A percentile compares a stretch with the other conserved stretches of the same genome.
Conservation (phyloP, 2,113 vertebrate genomes). For the Eulemur rufifrons region DNA sequence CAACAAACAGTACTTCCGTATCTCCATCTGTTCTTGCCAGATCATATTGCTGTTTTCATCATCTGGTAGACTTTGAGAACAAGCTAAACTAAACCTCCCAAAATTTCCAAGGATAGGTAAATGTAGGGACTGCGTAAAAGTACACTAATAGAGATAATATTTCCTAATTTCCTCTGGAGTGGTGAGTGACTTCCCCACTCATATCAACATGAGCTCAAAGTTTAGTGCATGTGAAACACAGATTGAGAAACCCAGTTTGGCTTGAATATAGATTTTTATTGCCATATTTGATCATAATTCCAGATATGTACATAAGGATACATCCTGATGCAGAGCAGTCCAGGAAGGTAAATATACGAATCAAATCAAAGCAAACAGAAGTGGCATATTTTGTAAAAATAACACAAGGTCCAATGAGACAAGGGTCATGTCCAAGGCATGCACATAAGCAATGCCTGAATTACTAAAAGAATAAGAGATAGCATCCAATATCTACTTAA, state of each 20-base stretch:
- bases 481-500: not conserved
- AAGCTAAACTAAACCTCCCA: not conserved
- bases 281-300: not conserved
- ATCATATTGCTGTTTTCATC: not conserved
- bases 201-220: not conserved
- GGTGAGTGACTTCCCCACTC: not conserved
- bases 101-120: not conserved
- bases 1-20: not conserved
- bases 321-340: not conserved
- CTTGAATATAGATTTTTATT: not conserved
- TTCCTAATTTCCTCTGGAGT: not conserved
- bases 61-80: not conserved
- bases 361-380: slow-evolving; percentile 34
- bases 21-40: not conserved
- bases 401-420: not conserved
- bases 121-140: not conserved
- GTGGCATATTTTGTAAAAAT: not conserved
- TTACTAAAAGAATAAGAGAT: not conserved
- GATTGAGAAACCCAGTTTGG: not conserved
- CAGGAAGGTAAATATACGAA: not conserved
- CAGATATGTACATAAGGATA: not conserved
- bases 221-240: not conserved
- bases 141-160: not conserved
- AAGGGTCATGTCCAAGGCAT: not conserved
- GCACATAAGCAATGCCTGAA: not conserved